These are phyloP conservation scores for Prunella fulvescens DNA, from an alignment of 2,113 vertebrate species.

Conservation along the genomic window DNA sequence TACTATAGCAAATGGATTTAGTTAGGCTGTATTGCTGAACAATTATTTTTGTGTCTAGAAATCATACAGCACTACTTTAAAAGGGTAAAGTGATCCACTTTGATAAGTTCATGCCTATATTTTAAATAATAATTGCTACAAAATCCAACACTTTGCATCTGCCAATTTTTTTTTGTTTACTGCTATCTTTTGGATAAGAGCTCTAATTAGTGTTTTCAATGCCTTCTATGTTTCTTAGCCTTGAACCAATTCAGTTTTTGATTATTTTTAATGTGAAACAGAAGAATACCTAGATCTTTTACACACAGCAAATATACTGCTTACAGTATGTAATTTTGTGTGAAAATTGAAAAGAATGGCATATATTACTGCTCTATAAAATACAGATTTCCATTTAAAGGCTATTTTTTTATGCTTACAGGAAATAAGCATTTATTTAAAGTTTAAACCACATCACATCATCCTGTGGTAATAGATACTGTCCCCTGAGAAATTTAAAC, in stretches of 20 bases:
- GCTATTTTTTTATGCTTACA: slow-evolving; percentile 45
- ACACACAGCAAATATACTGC: slow-evolving; percentile 40
- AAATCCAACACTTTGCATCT: slow-evolving; percentile 1
- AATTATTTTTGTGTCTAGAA: slow-evolving; percentile 16
- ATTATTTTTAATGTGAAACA: slow-evolving; percentile 63
- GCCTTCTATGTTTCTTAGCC: not conserved
- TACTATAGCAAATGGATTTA: slow-evolving; percentile 46
- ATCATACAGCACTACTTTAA: not conserved
- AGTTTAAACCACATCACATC: slow-evolving; percentile 61
- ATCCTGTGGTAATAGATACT: slow-evolving; percentile 53
- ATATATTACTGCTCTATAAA: slow-evolving; percentile 55
- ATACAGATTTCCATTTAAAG: slow-evolving; percentile 59
- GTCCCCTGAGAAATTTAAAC: slow-evolving; percentile 17
- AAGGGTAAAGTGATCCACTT: slow-evolving; percentile 2
- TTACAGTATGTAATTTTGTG: slow-evolving; percentile 62
- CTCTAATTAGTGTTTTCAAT: slow-evolving; percentile 34
- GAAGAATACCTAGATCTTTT: slow-evolving; percentile 66
- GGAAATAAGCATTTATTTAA: slow-evolving; percentile 68
- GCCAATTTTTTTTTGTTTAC: not conserved
- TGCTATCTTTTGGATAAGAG: not conserved
- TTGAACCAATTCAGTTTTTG: slow-evolving; percentile 44
- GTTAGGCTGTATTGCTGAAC: slow-evolving; percentile 18
- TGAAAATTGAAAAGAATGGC: slow-evolving; percentile 68
- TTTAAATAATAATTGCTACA: slow-evolving; percentile 5
- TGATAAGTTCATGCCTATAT: not conserved